Base-by-base conservation (phyloP, 2,888 invertebrate genomes). In the Platynereis dumerilii region DNA sequence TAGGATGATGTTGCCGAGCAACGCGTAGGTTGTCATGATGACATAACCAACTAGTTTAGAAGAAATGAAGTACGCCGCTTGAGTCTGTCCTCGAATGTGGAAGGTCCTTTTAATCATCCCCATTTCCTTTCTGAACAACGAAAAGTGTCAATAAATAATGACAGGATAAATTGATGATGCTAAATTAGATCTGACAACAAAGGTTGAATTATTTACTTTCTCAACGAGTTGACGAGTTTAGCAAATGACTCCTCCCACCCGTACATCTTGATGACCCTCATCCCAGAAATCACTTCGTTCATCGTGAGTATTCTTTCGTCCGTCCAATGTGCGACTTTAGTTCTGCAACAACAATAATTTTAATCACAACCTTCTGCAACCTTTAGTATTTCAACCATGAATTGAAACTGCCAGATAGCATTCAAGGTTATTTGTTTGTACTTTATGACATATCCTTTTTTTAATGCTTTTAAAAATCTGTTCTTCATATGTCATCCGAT, bases 261-360 rank as follows among this genome's bases (percentile, higher is more conserved):
- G 81, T 95, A 96, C 94, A 96, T 95, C 87, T 96, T 96, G 71
- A 96, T 92, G 1, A 95, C 93, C 86, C 94, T 91, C 85, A 97
- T 94, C 58, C 95, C 96, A 65, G 89, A 89, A 69, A 97, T 91
- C 74, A 97, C 91, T 87, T 97, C 96, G 80, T 92, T 94, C 94
- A 96, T 96, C 59, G 96, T 87, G 61, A 93, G 89, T 48, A 96
- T 92, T 70, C 97, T 88, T 75, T 91, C 91, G 83, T 97, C 96
- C 0, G 96, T 95, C 81, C 91, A 88, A 69, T 87, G 85, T 0
- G 96, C 96, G 0, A 93, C 93, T 78, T 89, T 89, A 81, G 89
- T 88, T 69, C 96, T 89, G 74, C 90, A 87, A 65, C 54, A 26
- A 42, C 22, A 42, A 59, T 26, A 55, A 55, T n/a, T n/a, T n/a